Evolutionary conservation across 2,113 vertebrate species (phyloP).

Genomic region (Lepisosteus osseus): DNA sequence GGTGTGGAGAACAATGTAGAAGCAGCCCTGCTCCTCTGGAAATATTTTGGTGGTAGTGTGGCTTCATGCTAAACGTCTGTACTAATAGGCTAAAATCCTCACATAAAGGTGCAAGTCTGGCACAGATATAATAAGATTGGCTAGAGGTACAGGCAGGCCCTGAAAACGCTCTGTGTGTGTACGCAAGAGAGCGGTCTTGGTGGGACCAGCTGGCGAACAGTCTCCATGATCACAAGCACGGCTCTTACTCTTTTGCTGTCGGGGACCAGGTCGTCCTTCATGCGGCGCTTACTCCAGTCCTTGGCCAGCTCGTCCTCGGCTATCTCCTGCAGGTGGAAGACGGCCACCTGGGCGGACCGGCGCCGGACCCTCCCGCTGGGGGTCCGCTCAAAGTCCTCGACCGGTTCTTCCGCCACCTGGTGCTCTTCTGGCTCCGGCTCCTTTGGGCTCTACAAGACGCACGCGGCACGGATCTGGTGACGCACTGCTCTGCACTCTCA

Average conservation of each 20-base stretch:
- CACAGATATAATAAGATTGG: too few species aligned
- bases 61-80: too few species aligned
- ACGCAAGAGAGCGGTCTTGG: too few species aligned
- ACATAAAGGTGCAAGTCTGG: too few species aligned
- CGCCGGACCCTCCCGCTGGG: conserved; percentile 90
- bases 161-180: too few species aligned
- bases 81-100: too few species aligned
- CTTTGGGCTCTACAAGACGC: conserved; percentile 33
- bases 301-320: conserved; percentile 89
- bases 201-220: too few species aligned
- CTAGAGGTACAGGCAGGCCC: too few species aligned
- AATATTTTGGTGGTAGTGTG: too few species aligned
- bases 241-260: conserved; percentile 86
- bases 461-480: conserved; percentile 15
- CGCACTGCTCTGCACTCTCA: conserved; percentile 12
- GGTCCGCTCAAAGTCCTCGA: conserved; percentile 85
- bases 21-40: too few species aligned
- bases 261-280: conserved; percentile 94
- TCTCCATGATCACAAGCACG: background rate
- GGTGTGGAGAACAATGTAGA: too few species aligned
- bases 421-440: conserved; percentile 49
- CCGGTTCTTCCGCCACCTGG: conserved; percentile 48
- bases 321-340: conserved; percentile 97
- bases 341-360: conserved; percentile 87
- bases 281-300: conserved; percentile 90